These are phyloP conservation scores for Drosophila stalkeri DNA, from an alignment of 2,888 invertebrate genomes.

Conservation along the genomic window DNA sequence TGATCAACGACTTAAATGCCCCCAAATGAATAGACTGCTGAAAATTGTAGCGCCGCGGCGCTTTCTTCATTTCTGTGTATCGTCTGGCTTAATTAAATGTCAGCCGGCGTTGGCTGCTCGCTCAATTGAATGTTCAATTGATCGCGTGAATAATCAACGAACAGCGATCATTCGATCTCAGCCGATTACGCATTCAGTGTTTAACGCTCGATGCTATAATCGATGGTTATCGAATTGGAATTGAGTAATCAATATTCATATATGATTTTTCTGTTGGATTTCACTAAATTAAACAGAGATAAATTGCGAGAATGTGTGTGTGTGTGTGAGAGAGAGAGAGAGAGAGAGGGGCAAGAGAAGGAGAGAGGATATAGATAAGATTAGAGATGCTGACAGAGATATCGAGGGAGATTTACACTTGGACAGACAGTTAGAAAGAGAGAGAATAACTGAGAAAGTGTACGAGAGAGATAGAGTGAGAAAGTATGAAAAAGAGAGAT, in stretches of 20 bases:
- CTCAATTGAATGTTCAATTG: conserved; percentile 72
- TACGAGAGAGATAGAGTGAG: not conserved
- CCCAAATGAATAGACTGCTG: conserved; percentile 29
- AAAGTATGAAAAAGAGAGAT: not conserved
- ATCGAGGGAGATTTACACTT: not conserved
- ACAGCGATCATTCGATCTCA: conserved; percentile 59
- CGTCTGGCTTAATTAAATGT: conserved; percentile 71
- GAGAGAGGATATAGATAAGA: not conserved
- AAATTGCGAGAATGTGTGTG: too few species aligned
- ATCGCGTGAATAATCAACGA: conserved; percentile 59
- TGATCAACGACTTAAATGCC: conserved; percentile 18
- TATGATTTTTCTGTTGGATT: not conserved
- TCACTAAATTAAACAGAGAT: not conserved
- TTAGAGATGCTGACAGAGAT: too few species aligned
- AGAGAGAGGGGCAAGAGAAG: not conserved
- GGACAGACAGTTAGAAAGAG: not conserved
- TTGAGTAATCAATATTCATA: not conserved
- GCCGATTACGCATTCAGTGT: conserved; percentile 41
- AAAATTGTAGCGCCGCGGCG: conserved; percentile 57
- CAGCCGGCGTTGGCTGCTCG: conserved; percentile 49
- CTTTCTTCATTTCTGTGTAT: conserved; percentile 59
- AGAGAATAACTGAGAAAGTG: not conserved
- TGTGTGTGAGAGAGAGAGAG: not conserved
- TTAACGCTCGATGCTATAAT: conserved; percentile 70
- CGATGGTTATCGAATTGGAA: conserved; percentile 46